Evolutionary conservation across 2,113 vertebrate genomes (phyloP), one percentile per base, ranked within the genome.

Genomic region (Ardeotis arabs): DNA sequence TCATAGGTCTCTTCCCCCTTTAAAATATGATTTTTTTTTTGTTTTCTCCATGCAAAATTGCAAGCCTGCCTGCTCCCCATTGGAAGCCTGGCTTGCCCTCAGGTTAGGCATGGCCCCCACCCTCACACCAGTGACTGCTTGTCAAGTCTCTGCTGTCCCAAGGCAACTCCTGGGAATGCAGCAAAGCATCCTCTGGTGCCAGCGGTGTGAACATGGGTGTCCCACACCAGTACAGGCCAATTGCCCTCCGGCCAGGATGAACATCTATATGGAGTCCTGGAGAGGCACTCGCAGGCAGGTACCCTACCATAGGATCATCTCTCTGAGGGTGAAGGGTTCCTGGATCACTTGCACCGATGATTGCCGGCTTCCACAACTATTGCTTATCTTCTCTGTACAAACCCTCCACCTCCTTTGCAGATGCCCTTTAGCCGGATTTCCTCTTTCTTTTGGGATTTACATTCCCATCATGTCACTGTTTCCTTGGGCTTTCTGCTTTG

Each of bases 361-460:
- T 69, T 78, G 69, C 60, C 47, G 62, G 74, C 84, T 92, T 69
- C 73, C n/a, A 49, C 45, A 56, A 31, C 58, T 67, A 33, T 68
- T 92, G n/a, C 64, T 92, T 90, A 10, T 70, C 37, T 88, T 87
- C 78, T 6, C 52, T 74, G 53, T 74, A 69, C 12, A 72, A 82
- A 52, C 72, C 63, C 50, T 92, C 77, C 50, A 78, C 24, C 64
- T 89, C 90, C 88, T 91, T 75, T 81, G 52, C 90, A 94, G 92
- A 87, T 89, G 79, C 53, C 53, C 64, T 87, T 52, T 67, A 49
- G 59, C 75, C 3, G 3, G 75, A 89, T 93, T 90, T 97, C 92
- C 92, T 93, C 53, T 91, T 88, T 91, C 83, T 95, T 95, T 74
- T 84, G 76, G 64, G 83, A 92, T 96, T 88, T 81, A 86, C 7